Conservation (phyloP, 2,797 vertebrate species). For the Rhinella marina region DNA sequence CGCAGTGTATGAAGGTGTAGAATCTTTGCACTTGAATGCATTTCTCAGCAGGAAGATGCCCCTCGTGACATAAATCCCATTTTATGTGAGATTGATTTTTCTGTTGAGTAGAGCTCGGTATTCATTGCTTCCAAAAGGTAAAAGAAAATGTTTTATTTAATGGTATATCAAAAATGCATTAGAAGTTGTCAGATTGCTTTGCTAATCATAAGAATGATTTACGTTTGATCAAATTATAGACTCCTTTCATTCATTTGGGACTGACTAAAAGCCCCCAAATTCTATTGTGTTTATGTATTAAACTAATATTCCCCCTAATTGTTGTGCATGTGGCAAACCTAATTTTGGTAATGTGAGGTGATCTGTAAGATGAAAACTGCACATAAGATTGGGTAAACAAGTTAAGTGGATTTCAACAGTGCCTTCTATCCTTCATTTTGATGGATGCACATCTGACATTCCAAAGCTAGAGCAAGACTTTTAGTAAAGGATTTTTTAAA, state of each 20-base stretch:
- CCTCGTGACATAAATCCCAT: slow-evolving; percentile 56
- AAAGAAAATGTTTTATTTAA: slow-evolving; percentile 60
- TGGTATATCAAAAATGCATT: slow-evolving; percentile 53
- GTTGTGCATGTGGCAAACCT: slow-evolving; percentile 22
- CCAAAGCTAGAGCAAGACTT: background rate
- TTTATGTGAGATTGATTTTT: slow-evolving; percentile 59
- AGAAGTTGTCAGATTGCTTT: slow-evolving; percentile 38
- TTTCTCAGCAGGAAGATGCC: slow-evolving; percentile 53
- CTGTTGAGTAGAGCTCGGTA: slow-evolving; percentile 48
- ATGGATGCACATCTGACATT: background rate
- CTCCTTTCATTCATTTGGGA: slow-evolving; percentile 26
- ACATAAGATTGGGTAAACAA: background rate
- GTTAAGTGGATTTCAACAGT: background rate
- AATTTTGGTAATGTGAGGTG: slow-evolving; percentile 1
- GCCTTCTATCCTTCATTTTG: slow-evolving; percentile 5
- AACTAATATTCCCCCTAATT: slow-evolving; percentile 20
- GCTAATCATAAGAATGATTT: slow-evolving; percentile 45
- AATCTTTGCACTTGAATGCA: slow-evolving; percentile 44
- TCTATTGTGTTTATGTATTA: slow-evolving; percentile 12
- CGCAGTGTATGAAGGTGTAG: slow-evolving; percentile 29
- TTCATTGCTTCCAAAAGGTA: slow-evolving; percentile 55
- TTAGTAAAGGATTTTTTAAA: background rate
- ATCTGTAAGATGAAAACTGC: slow-evolving; percentile 5
- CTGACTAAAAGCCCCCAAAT: slow-evolving; percentile 29
- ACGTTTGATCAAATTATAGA: slow-evolving; percentile 27